phyloP scores from a whole-genome alignment of 2,888 invertebrate species.

The Stenoptilia bipunctidactyla region DNA sequence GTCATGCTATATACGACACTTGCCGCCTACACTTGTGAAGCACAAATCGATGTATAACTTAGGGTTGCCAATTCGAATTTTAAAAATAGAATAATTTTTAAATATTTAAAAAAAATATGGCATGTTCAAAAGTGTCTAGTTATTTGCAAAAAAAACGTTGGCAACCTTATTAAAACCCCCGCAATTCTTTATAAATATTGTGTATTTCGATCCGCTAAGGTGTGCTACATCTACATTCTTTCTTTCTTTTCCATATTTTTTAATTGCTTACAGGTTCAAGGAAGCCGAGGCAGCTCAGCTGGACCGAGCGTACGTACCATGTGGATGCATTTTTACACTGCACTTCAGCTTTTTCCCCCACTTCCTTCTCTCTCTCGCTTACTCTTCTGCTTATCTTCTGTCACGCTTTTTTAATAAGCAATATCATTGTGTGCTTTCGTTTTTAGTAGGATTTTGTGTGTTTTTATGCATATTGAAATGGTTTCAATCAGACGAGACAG shows the following conservation, averaged over 20 bases:
- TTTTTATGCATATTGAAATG: neutral
- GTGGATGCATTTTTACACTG: slow-evolving; percentile 37
- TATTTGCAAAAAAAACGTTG: too few relatives aligned
- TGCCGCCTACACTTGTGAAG: too few relatives aligned
- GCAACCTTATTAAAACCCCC: too few relatives aligned
- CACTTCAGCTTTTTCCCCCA: slow-evolving; percentile 39
- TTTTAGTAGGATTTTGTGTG: neutral
- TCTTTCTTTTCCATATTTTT: slow-evolving; percentile 67
- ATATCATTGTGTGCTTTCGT: neutral
- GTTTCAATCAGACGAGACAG: slow-evolving; percentile 2
- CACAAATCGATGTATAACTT: too few relatives aligned
- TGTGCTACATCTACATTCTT: slow-evolving; percentile 34
- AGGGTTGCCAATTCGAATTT: too few relatives aligned
- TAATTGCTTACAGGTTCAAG: slow-evolving; percentile 86
- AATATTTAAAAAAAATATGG: too few relatives aligned
- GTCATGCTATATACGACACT: too few relatives aligned
- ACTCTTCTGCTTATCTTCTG: slow-evolving; percentile 12
- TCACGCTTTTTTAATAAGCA: neutral
- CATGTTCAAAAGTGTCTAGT: too few relatives aligned
- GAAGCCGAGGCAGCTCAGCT: slow-evolving; percentile 83
- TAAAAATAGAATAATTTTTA: too few relatives aligned
- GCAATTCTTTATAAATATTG: too few relatives aligned
- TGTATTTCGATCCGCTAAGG: too few relatives aligned
- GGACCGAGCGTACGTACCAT: slow-evolving; percentile 84
- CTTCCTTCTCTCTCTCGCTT: slow-evolving; percentile 37